Evolutionary conservation across 1,140 invertebrate genomes (phyloP), one percentile per base, ranked within the genome.

Genomic region (Ganaspis sp.): DNA sequence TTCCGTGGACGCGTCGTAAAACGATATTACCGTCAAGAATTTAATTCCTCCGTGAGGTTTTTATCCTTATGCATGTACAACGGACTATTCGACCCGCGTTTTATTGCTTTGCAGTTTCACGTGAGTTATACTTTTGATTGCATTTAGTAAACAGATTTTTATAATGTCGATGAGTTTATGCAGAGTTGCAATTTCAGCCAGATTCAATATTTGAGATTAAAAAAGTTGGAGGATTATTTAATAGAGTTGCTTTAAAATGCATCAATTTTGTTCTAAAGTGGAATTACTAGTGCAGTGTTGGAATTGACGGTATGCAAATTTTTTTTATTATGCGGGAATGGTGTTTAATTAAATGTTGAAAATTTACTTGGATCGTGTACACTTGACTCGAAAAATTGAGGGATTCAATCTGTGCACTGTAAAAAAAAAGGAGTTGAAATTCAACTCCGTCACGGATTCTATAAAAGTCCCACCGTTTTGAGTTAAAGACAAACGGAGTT

Each of bases 91-190:
- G 21, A 58, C 23, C 23, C 5, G 11, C 17, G 4, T 64, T 64
- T 64, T 34, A 64, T 64, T 34, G 58, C 58, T 26, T 64, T 29
- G 23, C 23, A 64, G 58, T 64, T 64, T 29, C 11, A 64, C 26
- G 26, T 64, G 58, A 64, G 58, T 64, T 64, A n/a, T 64, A 64
- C 23, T 64, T 64, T 64, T 64, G 58, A 64, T 64, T 64, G 58
- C 58, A 64, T 64, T 64, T 64, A 64, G 58, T 64, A 34, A 29
- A 64, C 58, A 64, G 23, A 64, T 64, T 64, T 64, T 64, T 64
- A n/a, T 64, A 64, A 29, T 29, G 21, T 34, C 23, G 23, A 64
- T 29, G 58, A 64, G 58, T 64, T 64, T 29, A 64, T 64, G 15
- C 26, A 34, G 58, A 26, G 8, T 64, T 64, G 58, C 21, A 64